These are phyloP conservation scores for Ferdinandea cuprea DNA, from an alignment of 2,888 invertebrate species.

Conservation along the genomic window DNA sequence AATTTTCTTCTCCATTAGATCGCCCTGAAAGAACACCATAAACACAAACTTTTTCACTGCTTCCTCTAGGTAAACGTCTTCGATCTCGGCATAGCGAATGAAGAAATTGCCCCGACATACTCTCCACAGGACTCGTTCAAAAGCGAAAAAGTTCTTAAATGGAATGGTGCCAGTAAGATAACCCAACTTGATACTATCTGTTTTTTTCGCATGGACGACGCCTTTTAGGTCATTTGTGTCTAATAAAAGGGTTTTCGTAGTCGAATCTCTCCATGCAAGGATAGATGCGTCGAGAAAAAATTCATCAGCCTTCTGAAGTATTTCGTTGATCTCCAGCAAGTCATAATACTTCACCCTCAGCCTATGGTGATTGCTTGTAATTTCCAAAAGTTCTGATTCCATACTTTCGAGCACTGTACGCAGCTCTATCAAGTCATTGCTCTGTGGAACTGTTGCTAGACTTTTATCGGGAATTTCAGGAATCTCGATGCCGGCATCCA, in stretches of 20 bases:
- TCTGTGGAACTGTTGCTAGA: conserved; percentile 12
- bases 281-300: conserved; percentile 75
- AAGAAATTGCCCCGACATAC: conserved; percentile 98
- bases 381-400: conserved; percentile 74
- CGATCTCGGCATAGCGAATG: conserved; percentile 94
- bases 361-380: conserved; percentile 73
- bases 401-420: conserved; percentile 61
- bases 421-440: conserved; percentile 74
- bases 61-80: conserved; percentile 90
- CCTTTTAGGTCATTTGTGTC: conserved; percentile 75
- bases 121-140: conserved; percentile 98
- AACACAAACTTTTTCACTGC: conserved; percentile 90
- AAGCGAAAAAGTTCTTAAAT: conserved; percentile 94
- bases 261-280: conserved; percentile 78
- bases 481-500: conserved; percentile 73
- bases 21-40: conserved; percentile 90
- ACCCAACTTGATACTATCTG: conserved; percentile 81
- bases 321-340: conserved; percentile 76
- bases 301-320: conserved; percentile 75
- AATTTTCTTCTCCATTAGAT: conserved; percentile 89
- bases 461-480: conserved; percentile 75
- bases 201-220: not conserved
- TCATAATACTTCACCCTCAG: conserved; percentile 69
- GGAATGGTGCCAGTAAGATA: conserved; percentile 98
- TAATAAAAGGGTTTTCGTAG: conserved; percentile 73